Evolutionary conservation across 2,888 invertebrate genomes (phyloP), one percentile per base, ranked within the genome.

Genomic region (Fissipunctia ypsillon): DNA sequence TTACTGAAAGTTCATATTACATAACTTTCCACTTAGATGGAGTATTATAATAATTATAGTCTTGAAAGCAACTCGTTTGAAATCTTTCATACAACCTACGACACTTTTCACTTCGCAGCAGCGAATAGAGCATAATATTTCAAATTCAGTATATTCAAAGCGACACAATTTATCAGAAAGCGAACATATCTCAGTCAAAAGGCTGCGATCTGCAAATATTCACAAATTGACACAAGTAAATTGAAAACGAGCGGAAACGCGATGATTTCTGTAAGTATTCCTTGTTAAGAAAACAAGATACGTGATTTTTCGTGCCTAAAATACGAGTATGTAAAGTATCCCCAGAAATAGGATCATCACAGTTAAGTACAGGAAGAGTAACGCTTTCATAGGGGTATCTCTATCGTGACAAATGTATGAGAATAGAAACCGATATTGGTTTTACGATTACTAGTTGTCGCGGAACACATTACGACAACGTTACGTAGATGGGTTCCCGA

Each of bases 161-260:
- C 50, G 35, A 43, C 48, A 52, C 43, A 59, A 76, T 76, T 76
- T 63, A 64, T 64, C 50, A 38, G 56, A 54, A 45, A 65, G 52
- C 43, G 50, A 63, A 52, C n/a, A 35, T 52, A 57, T 52, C 31
- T 14, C 43, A 60, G 45, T 76, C 16, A 78, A 81, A 69, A 59
- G 78, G 48, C 66, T 48, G 52, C n/a, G 70, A 78, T 59, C 60
- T 57, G 70, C 57, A 61, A 77, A 63, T 77, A 61, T 66, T 43
- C 66, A 52, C 41, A 63, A 79, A 83, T 78, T 82, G 70, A 78
- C 61, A 67, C 60, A 52, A 82, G 63, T 22, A 83, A 79, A 82
- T 83, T 67, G 66, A 78, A 83, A 78, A 70, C 67, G 83, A 83
- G 78, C 52, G 57, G 41, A 43, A 65, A 67, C 65, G 66, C 38